phyloP scores from a whole-genome alignment of 1,140 invertebrate genomes.

The Magallana angulata region DNA sequence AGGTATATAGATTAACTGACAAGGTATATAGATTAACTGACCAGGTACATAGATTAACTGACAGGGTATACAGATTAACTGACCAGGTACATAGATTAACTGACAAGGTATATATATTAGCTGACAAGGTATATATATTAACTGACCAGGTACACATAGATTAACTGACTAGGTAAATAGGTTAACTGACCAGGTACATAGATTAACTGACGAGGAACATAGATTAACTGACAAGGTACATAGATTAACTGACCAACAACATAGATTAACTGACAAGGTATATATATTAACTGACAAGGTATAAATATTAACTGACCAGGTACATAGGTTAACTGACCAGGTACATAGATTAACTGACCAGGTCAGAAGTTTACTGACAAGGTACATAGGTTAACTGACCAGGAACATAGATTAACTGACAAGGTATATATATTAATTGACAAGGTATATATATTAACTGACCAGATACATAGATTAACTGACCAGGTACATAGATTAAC shows the following conservation, averaged over 20 bases:
- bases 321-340: too few relatives aligned
- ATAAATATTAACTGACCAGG: too few relatives aligned
- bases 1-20: not conserved
- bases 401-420: too few relatives aligned
- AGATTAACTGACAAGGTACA: not conserved
- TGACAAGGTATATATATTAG: not conserved
- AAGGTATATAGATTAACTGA: not conserved
- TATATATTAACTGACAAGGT: too few relatives aligned
- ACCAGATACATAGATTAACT: not conserved
- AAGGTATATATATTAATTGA: not conserved
- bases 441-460: not conserved
- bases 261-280: conserved; percentile 64
- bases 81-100: not conserved
- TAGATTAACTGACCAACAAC: conserved; percentile 65
- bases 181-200: not conserved
- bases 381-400: too few relatives aligned
- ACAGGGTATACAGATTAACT: not conserved
- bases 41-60: not conserved
- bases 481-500: not conserved
- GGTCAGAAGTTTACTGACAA: too few relatives aligned
- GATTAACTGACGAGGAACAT: conserved; percentile 64
- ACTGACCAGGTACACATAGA: too few relatives aligned
- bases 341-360: too few relatives aligned
- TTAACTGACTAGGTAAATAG: not conserved
- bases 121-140: conserved; percentile 58